Evolutionary conservation across 2,888 invertebrate species (phyloP), one percentile per base, ranked within the genome.

Genomic region (Agrochola macilenta): DNA sequence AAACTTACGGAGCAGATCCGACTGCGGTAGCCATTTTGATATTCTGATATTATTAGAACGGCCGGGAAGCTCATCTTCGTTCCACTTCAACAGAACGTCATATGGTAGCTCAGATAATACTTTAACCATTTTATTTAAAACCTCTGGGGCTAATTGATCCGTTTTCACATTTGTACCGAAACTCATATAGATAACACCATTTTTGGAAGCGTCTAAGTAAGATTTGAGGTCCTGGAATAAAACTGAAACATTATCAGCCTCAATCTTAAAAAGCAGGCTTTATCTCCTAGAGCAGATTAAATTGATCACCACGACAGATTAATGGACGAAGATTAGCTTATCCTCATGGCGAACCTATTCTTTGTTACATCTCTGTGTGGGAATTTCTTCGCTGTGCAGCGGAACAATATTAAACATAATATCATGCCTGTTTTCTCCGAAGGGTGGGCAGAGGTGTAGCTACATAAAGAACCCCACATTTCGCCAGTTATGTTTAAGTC

Each of bases 171-270:
- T 92, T 30, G 93, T 93, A 0, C 94, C 94, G 58, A 93, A 93
- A 81, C 94, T 94, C 7, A 92, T 77, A 58, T 93, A 93, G 5
- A 93, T 90, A 0, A 92, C 93, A 1, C 95, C 96, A 54, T 95
- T 86, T 58, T 90, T 89, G 0, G 95, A 93, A 1, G 89, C 87
- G 69, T 95, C 93, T 49, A 95, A 78, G 79, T 91, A 95, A 7
- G 86, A 79, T 77, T 95, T 87, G 2, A 95, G 84, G 23, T 93
- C 93, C 94, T 95, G 82, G 20, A 90, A 91, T 26, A n/a, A n/a
- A 57, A 57, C 5, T 12, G 12, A 5, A 57, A 5, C 1, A n/a
- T 26, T 5, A 57, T n/a, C 12, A 57, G n/a, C 5, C 5, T n/a
- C 2, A n/a, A 12, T 57, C n/a, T 57, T 57, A 57, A 57, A n/a